Evolutionary conservation across 2,797 vertebrate species (phyloP).

Genomic region (Vireo griseus): DNA sequence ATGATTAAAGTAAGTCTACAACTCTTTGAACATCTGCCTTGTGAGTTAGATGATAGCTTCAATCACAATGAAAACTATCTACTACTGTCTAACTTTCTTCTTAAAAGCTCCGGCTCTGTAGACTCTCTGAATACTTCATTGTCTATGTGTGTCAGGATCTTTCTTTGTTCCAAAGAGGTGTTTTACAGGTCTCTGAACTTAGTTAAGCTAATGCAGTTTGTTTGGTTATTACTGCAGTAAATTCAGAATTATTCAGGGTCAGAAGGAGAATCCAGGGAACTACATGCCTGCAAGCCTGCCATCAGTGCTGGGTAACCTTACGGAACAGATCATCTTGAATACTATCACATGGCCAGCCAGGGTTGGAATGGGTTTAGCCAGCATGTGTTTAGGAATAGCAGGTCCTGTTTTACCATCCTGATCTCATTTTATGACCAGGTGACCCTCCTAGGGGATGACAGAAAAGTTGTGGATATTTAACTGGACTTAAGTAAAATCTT

Average conservation of each 20-base stretch:
- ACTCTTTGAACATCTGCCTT: background rate
- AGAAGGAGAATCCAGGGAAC: background rate
- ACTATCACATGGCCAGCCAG: rapidly evolving
- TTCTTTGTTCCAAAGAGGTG: background rate
- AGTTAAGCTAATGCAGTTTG: background rate
- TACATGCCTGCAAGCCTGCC: background rate
- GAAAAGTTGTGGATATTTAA: background rate
- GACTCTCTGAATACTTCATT: background rate
- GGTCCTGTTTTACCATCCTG: background rate
- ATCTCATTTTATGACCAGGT: background rate
- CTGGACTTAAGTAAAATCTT: background rate
- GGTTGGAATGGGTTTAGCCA: background rate
- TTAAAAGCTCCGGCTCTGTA: background rate
- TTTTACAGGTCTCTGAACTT: background rate
- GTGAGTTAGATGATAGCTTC: background rate
- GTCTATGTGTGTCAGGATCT: background rate
- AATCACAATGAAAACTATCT: background rate
- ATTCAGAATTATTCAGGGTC: background rate
- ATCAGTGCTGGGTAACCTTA: rapidly evolving
- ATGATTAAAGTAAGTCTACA: background rate
- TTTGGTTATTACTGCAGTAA: background rate
- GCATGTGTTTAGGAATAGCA: background rate
- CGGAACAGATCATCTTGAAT: background rate
- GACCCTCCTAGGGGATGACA: background rate
- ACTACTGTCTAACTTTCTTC: background rate